Base-by-base conservation (phyloP, 2,888 invertebrate species). In the Cordilura impudica region DNA sequence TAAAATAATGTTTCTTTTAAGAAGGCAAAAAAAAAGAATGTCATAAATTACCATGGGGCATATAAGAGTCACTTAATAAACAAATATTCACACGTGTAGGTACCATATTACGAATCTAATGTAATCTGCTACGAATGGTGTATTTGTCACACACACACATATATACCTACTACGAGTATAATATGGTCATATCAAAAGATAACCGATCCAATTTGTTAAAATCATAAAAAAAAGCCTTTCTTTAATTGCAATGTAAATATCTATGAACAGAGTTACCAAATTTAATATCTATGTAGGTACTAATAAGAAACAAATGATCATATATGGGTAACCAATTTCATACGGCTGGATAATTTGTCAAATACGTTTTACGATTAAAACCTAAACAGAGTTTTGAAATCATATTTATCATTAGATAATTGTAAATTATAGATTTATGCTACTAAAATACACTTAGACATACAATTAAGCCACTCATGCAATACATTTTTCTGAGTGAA, bases 161-260 rank as follows among this genome's bases (percentile, higher is more conserved):
- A 6, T 43, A 2, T 19, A 10, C 2, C 29, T 5, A 29, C 1
- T 29, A 26, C 6, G 3, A 4, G 3, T 14, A 12, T 43, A 67
- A 67, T 67, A 19, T 67, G 54, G 45, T n/a, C 54, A 56, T 47
- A 54, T 67, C 35, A 21, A 43, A 47, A 45, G 54, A 56, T 67
- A 47, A 47, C 26, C 19, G 43, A 45, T 67, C 43, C 67, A 19
- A 45, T 45, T 54, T 53, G 12, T 53, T 43, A 35, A 53, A 39
- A 66, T 51, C 51, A 21, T 31, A 51, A n/a, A 21, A 8, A 35
- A 16, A 51, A 45, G 2, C 2, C 14, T 7, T 3, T 5, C 4
- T 16, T 14, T 16, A 21, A 5, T 21, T 19, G 21, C 19, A 8
- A 49, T 21, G 19, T 4, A 49, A 12, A 18, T n/a, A n/a, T n/a